Evolutionary conservation across 2,113 vertebrate genomes (phyloP).

Genomic region (Otis tarda): DNA sequence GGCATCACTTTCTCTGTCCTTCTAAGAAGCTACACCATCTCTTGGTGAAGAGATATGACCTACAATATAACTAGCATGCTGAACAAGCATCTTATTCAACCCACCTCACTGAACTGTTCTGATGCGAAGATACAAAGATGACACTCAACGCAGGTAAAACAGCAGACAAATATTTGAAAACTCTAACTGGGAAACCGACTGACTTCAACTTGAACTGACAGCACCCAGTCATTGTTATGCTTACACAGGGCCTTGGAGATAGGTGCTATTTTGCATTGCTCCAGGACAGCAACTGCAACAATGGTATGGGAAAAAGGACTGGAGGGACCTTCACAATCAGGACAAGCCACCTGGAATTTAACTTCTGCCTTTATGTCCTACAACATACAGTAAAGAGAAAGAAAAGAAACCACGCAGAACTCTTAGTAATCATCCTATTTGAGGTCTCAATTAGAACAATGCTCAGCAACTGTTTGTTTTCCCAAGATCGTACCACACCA

Average conservation of each 20-base stretch:
- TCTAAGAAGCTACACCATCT: background rate
- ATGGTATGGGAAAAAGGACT: background rate
- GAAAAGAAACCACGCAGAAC: background rate
- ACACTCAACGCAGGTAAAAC: background rate
- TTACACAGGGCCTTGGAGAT: background rate
- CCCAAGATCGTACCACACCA: fast-evolving
- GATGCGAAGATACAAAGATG: background rate
- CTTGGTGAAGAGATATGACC: background rate
- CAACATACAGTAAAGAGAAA: fast-evolving
- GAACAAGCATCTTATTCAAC: background rate
- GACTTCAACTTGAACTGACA: background rate
- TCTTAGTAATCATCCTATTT: background rate
- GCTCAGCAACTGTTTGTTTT: background rate
- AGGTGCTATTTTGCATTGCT: fast-evolving
- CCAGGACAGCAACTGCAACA: background rate
- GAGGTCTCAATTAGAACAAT: background rate
- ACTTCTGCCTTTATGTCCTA: background rate
- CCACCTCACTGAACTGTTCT: background rate
- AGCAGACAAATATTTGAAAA: background rate
- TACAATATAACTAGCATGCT: background rate
- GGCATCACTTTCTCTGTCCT: background rate
- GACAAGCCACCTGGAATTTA: background rate
- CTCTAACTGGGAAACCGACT: background rate
- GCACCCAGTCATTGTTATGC: background rate
- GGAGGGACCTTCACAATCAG: background rate